Evolutionary conservation across 37 sponge, comb jelly and placozoan genomes (phyloP).

Genomic region (Petrosia ficiformis): DNA sequence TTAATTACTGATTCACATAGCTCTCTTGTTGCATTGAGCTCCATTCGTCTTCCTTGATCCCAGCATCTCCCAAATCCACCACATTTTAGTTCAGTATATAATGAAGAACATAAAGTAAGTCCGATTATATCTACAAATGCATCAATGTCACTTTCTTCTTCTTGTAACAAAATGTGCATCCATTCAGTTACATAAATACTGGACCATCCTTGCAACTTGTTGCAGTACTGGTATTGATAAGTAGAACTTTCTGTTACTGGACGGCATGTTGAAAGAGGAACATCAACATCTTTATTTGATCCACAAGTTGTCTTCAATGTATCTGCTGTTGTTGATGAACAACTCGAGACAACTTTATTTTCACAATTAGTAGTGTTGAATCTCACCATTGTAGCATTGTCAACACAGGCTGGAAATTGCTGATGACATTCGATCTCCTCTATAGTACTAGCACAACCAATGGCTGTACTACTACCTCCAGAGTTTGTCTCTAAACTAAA

Average conservation of each 20-base stretch:
- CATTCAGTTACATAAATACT: neutral
- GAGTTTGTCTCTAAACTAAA: neutral
- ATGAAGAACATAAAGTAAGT: neutral
- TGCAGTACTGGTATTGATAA: neutral
- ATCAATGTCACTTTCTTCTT: neutral
- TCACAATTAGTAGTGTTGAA: neutral
- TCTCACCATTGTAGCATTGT: neutral
- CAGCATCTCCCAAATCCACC: conserved; percentile 19
- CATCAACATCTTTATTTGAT: neutral
- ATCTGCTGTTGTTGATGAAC: neutral
- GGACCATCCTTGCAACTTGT: neutral
- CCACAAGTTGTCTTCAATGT: neutral
- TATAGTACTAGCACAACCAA: neutral
- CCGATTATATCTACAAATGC: neutral
- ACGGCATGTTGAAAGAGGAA: neutral
- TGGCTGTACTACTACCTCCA: neutral
- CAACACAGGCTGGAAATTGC: neutral
- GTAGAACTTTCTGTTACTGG: neutral
- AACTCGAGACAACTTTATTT: neutral
- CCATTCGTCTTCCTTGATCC: conserved; percentile 9
- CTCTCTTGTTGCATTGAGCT: conserved; percentile 22
- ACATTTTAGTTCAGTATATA: neutral
- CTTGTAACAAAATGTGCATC: neutral
- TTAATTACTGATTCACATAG: conserved; percentile 7
- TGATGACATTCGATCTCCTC: neutral